A percentile compares a stretch with the other conserved stretches of the same genome.
Conservation (phyloP, 2,797 vertebrate species). For the Argentina silus region DNA sequence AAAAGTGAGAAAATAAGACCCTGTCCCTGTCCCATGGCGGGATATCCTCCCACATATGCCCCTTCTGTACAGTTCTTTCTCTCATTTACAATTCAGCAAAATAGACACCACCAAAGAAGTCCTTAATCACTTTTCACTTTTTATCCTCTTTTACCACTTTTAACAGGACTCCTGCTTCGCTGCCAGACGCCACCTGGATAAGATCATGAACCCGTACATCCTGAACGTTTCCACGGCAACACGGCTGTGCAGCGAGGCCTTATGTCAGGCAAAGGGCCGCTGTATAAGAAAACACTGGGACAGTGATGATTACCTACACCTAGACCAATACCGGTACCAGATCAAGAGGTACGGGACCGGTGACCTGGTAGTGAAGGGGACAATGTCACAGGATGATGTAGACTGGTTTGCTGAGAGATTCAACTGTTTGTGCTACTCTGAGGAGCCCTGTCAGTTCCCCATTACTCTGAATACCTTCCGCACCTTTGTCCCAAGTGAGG, state of each 20-base stretch:
- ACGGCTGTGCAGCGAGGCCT: slow-evolving; percentile 75
- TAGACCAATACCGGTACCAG: slow-evolving; percentile 71
- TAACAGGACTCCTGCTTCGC: slow-evolving; percentile 62
- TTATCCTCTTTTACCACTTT: neutral
- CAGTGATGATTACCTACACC: slow-evolving; percentile 80
- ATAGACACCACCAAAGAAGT: neutral
- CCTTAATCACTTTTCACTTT: neutral
- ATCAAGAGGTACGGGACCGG: slow-evolving; percentile 60
- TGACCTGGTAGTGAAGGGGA: slow-evolving; percentile 69
- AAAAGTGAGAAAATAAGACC: too few relatives aligned
- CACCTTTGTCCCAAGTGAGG: accelerated
- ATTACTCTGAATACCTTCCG: slow-evolving; percentile 25
- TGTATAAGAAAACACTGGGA: slow-evolving; percentile 81
- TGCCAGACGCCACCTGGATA: slow-evolving; percentile 56
- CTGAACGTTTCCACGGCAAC: slow-evolving; percentile 82
- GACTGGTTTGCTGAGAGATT: slow-evolving; percentile 70
- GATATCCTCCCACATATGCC: too few relatives aligned
- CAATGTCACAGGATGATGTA: slow-evolving; percentile 76
- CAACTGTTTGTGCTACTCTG: slow-evolving; percentile 76
- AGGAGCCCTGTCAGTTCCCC: slow-evolving; percentile 39
- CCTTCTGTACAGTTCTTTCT: too few relatives aligned
- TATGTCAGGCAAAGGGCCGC: slow-evolving; percentile 76
- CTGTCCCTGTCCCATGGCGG: too few relatives aligned
- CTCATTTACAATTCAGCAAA: neutral
- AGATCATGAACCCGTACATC: slow-evolving; percentile 81